Base-by-base conservation (phyloP, 2,113 vertebrate species). In the Leucoraja erinaceus region DNA sequence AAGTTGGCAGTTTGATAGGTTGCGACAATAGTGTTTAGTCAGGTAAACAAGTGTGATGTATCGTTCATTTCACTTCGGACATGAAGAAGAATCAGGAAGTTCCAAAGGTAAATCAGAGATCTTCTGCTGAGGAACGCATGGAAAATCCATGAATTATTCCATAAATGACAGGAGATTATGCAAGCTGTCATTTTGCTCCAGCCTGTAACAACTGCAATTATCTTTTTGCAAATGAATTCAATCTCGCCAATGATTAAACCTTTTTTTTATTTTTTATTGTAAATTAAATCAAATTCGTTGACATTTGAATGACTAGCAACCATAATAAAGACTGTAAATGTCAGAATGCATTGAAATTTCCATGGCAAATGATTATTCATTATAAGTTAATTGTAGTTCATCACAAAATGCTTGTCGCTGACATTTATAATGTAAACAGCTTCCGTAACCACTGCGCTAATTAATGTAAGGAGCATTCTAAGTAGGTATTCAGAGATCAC, bases 271-370 rank as follows among this genome's bases (percentile, higher is more conserved):
- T 18, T 94, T 94, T 94, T 94, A 22, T 95, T 95, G 95, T 94
- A 95, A 96, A 96, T 97, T 97, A 97, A 96, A 96, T 96, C 96
- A 96, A 96, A 96, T 96, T 96, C 93, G 93, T 94, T 97, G 96
- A 96, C 96, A 97, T 97, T 97, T 97, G 95, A 96, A 96, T 96
- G 96, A 95, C 95, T 94, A 95, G 95, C 96, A 96, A 97, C 97
- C 96, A 97, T 94, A 96, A 96, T 95, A 96, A 97, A 96, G 94
- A 95, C 94, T 96, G 93, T 95, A 96, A 96, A 96, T 96, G 95
- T 97, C 96, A 97, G 95, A 94, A 95, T 94, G 95, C 95, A 95
- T 94, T 95, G 95, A 96, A 96, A 95, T 94, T 95, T 96, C 95
- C 93, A 0, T 94, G 95, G 93, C 94, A 95, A 95, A 95, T 96